phyloP scores from a whole-genome alignment of 2,888 invertebrate species.

The Pandemis corylana region DNA sequence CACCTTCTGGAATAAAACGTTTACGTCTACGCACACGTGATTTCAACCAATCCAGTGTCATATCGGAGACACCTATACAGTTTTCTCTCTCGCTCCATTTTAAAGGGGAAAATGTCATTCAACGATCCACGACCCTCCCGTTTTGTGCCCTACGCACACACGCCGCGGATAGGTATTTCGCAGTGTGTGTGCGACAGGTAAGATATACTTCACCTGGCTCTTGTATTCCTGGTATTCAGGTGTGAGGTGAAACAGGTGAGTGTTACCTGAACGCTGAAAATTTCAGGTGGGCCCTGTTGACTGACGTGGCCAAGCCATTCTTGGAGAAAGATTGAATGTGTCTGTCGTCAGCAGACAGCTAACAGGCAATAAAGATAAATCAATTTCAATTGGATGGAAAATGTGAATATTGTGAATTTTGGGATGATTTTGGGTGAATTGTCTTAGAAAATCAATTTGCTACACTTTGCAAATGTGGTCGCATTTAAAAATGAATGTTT shows the following conservation, averaged over 20 bases:
- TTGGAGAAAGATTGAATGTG: background rate
- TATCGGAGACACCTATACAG: conserved; percentile 24
- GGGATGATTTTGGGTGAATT: background rate
- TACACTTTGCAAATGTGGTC: no score
- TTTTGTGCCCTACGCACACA: conserved; percentile 13
- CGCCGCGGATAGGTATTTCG: conserved; percentile 13
- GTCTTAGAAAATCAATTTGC: background rate
- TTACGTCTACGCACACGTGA: conserved; percentile 17
- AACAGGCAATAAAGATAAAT: conserved; percentile 1
- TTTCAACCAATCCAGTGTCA: conserved; percentile 20
- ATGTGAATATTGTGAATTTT: background rate
- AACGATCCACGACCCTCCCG: conserved; percentile 12
- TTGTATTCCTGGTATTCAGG: conserved; percentile 71
- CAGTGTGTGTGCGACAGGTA: conserved; percentile 56
- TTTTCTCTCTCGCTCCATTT: conserved; percentile 40
- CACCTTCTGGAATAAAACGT: conserved; percentile 44
- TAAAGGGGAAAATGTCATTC: conserved; percentile 29
- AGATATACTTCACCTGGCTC: conserved; percentile 51
- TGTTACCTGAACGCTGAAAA: conserved; percentile 52
- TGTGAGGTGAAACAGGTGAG: conserved; percentile 70
- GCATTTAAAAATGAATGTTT: no score
- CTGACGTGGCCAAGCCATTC: background rate
- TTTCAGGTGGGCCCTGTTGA: conserved; percentile 35
- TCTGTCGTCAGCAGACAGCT: background rate
- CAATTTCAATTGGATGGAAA: background rate